Base-by-base conservation (phyloP, 2,113 vertebrate genomes). In the Elephantulus edwardii region DNA sequence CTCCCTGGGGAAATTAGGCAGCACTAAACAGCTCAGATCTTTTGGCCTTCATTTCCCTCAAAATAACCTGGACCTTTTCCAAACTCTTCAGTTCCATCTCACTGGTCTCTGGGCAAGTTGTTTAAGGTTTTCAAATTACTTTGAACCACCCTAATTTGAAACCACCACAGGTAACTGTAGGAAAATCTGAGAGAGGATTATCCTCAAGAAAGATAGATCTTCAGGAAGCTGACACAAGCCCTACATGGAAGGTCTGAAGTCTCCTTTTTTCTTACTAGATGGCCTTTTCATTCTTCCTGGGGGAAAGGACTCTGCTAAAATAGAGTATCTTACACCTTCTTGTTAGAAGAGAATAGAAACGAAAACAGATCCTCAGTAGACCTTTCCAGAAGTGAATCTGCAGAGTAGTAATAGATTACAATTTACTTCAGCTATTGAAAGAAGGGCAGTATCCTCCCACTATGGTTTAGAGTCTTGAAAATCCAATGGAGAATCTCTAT, bases 101-200 rank as follows among this genome's bases (percentile, higher is more conserved):
- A 40, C 38, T 71, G 70, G 44, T 86, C 42, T 48, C 64, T 79
- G 64, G 11, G 70, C 0, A 5, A 74, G 42, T 58, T 94, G 26
- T 20, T 0, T 60, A 89, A 52, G 35, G 28, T 28, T 89, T 88
- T 71, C 74, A 40, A 86, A 78, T 77, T 56, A 86, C 71, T 84
- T 95, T 91, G 52, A 77, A 79, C 50, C 46, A 84, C 9, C 9
- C 20, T 91, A 83, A 91, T 89, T 90, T 93, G 46, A 92, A 95
- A 88, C 85, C 76, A 74, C 60, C 26, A 56, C 62, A 74, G 42
- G 64, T 19, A 50, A 70, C 1, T 33, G 50, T 77, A 89, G 33
- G 9, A 79, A 66, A 56, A 22, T 20, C 8, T 50, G 30, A 88
- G 6, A 75, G 3, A 17, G 11, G 44, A 68, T 78, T 44, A 52